Base-by-base conservation (phyloP, 1,140 invertebrate genomes). In the Elysia chlorotica region DNA sequence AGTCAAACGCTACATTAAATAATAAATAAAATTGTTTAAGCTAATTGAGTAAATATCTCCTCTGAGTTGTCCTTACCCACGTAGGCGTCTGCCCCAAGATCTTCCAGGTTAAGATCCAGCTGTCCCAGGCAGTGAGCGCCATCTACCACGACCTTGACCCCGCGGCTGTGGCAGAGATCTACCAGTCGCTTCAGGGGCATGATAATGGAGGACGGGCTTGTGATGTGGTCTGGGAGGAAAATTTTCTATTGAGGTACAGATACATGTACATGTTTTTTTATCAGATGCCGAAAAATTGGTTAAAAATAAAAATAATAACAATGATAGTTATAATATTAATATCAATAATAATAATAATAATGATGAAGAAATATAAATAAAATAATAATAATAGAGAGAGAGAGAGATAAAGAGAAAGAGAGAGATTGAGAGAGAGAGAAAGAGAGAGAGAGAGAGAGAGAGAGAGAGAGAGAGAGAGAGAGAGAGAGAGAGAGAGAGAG, bases 61-160 rank as follows among this genome's bases (percentile, higher is more conserved):
- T n/a, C n/a, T n/a, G n/a, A n/a, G n/a, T n/a, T n/a, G n/a, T n/a
- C n/a, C 75, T 36, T 76, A 84, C 82, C 80, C 38, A 79, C 79
- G 48, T 79, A 83, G 56, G 80, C 78, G 61, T 84, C 82, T 10
- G 79, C 81, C 6, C 77, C 75, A 2, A 83, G 70, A 14, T 79
- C 78, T 17, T 77, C 65, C 63, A 84, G 37, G 69, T 81, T 74
- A 1, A 82, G 57, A 2, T 66, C 69, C 17, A 84, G n/a, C 5
- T 82, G 80, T 17, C 82, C 82, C n/a, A 81, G 78, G 23, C 65
- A 56, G 48, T 84, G 82, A 17, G 82, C 82, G 3, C 81, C 81
- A 73, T 84, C 82, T 41, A 84, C 65, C 19, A 82, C 35, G 23
- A 75, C 75, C 54, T 83, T 23, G 30, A 76, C 77, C 1, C 73